A percentile compares a stretch with the other conserved stretches of the same genome.
phyloP scores from a whole-genome alignment of 2,888 invertebrate species.

The Bombylius discolor region DNA sequence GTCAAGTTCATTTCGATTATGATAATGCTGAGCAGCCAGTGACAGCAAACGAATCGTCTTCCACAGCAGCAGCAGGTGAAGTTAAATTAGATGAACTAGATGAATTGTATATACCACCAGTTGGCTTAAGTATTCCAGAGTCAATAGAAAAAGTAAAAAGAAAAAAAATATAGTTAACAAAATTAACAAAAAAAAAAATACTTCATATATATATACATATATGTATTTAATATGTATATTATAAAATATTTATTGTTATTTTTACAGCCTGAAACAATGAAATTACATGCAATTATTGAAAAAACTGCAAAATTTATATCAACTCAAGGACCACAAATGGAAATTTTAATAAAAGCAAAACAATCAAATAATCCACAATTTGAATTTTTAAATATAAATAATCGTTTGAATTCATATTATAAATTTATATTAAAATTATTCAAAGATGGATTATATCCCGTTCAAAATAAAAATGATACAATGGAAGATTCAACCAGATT shows the following conservation, averaged over 20 bases:
- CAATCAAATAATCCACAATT: constrained; percentile 90
- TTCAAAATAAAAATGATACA: constrained; percentile 23
- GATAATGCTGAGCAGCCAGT: constrained; percentile 41
- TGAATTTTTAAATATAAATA: constrained; percentile 79
- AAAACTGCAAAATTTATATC: constrained; percentile 84
- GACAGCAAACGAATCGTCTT: constrained; percentile 22
- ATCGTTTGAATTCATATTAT: constrained; percentile 78
- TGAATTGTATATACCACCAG: constrained; percentile 60
- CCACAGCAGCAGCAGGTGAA: constrained; percentile 31
- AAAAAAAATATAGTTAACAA: background rate
- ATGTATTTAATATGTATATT: background rate
- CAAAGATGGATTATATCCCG: constrained; percentile 49
- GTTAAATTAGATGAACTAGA: constrained; percentile 55
- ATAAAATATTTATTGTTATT: constrained; percentile 13
- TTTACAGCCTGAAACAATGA: constrained; percentile 69
- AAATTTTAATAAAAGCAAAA: constrained; percentile 94
- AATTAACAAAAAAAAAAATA: background rate
- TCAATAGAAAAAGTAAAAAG: constrained; percentile 55
- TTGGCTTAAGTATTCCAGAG: constrained; percentile 60
- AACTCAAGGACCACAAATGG: constrained; percentile 93
- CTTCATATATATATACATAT: background rate
- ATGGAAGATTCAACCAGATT: constrained; percentile 1
- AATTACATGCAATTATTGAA: constrained; percentile 86
- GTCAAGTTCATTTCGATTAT: constrained; percentile 68
- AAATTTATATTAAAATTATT: constrained; percentile 58